Percentiles rank a stretch among this genome's conserved stretches.
These are phyloP conservation scores for Bos taurus DNA, from an alignment of 2,113 vertebrate species.

Conservation along the genomic window ARS-UCD2.0 NC_037352.1:9158001-9158500, in stretches of 20 bases:
- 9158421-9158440: accelerated
- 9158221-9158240: background rate
- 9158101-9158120: background rate
- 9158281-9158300: background rate
- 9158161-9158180: background rate
- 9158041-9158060: background rate
- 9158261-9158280: background rate
- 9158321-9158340: background rate
- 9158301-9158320: background rate
- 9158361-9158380: background rate
- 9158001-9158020: background rate
- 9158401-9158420: too few species aligned
- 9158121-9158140: background rate
- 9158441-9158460: too few species aligned
- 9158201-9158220: background rate
- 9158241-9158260: background rate
- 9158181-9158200: background rate
- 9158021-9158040: background rate
- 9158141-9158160: background rate
- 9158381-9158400: background rate
- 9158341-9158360: background rate
- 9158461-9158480: too few species aligned
- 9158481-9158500: too few species aligned
- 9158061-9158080: background rate
- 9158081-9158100: background rate